Evolutionary conservation across 2,888 invertebrate species (phyloP), one percentile per base, ranked within the genome.

Genomic region (Meandrusa payeni): DNA sequence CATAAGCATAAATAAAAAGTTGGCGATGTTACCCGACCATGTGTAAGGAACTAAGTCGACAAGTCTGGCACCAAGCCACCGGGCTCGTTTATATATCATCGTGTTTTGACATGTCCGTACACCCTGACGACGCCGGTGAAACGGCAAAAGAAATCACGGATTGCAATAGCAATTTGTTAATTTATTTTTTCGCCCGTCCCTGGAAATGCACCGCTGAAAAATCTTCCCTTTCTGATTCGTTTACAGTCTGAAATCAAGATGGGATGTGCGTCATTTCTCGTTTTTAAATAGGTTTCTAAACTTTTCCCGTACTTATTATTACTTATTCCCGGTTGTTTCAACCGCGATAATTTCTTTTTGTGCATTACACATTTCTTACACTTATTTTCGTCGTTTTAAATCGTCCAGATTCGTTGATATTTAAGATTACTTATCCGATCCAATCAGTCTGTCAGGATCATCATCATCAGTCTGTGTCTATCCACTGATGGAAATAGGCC

Each of bases 1-100:
- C 15, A 3, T 15, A 15, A 15, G 15, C 4, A 15, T 3, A 15
- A 15, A 4, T 15, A 15, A 15, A 4, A 17, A 20, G 42, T 7
- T 42, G 15, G 7, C 10, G 3, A 7, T 12, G 6, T 11, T 40
- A 52, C 50, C 36, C 11, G 37, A 37, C 39, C 4, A 64, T 47
- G 56, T 76, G 59, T 74, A 63, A 64, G 60, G 39, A 32, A 44
- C 49, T 47, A 50, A 56, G 55, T 49, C 71, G 64, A 60, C 69
- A 69, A 61, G 60, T 59, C 76, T 83, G 82, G 82, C 82, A 82
- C 60, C 50, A 63, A 69, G 81, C 83, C 83, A 85, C 64, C 59
- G 48, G 51, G 56, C 60, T 61, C 69, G 73, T 77, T 70, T 77
- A 78, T 83, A 80, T 79, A 80, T 85, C 76, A 79, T 70, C 64